Percentiles rank a stretch among this genome's conserved stretches.
phyloP scores from a whole-genome alignment of 2,113 vertebrate species.

The Echinops telfairi region DNA sequence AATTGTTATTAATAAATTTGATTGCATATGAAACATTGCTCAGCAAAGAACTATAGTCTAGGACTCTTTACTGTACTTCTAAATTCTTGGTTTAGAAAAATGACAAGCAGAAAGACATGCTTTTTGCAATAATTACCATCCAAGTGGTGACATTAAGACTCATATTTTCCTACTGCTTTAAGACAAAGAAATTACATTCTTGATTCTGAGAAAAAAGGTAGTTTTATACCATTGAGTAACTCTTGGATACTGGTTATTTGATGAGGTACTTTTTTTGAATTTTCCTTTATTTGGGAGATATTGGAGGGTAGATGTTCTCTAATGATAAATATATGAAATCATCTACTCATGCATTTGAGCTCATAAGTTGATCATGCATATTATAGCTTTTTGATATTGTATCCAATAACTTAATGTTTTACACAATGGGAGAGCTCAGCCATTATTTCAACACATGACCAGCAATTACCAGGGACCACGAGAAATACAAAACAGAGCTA shows the following conservation, averaged over 20 bases:
- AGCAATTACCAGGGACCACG: not conserved
- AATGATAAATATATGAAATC: not conserved
- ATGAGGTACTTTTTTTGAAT: not conserved
- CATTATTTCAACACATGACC: not conserved
- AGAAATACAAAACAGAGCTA: not conserved
- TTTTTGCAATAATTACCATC: not conserved
- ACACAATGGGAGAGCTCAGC: not conserved
- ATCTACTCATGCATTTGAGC: not conserved
- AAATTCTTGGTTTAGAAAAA: not conserved
- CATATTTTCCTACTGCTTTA: not conserved
- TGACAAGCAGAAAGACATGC: not conserved
- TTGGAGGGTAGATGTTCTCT: not conserved
- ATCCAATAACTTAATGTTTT: not conserved
- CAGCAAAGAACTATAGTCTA: not conserved
- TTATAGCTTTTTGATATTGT: not conserved
- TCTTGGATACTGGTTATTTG: not conserved
- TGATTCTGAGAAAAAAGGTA: not conserved
- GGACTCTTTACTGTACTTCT: not conserved
- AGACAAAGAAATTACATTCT: not conserved
- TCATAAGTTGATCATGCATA: not conserved
- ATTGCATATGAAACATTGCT: not conserved
- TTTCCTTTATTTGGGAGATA: not conserved
- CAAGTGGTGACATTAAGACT: not conserved
- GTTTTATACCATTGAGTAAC: not conserved
- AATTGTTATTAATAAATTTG: slow-evolving; percentile 41